Percentiles rank a stretch among this genome's conserved stretches.
Evolutionary conservation across 2,888 invertebrate species (phyloP).

Genomic region (Yponomeuta plumbellus): DNA sequence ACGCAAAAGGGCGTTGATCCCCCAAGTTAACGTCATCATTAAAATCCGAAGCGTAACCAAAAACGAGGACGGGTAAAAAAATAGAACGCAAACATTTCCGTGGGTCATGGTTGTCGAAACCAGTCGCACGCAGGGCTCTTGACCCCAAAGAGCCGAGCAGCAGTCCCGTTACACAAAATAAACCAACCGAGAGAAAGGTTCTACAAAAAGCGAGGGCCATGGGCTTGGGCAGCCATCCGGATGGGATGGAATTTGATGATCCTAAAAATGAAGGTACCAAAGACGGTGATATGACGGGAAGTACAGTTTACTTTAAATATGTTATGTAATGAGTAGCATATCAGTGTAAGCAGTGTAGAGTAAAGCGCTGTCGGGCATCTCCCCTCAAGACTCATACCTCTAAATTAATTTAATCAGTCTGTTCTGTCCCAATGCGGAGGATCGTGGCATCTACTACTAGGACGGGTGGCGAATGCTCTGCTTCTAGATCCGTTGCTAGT

Average conservation of each 20-base stretch:
- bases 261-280: not conserved
- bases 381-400: no score
- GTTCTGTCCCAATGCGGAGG: no score
- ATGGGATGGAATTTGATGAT: not conserved
- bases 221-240: not conserved
- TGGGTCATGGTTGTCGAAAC: slow-evolving; percentile 23
- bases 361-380: no score
- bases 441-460: no score
- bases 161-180: slow-evolving; percentile 16
- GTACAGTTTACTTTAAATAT: no score
- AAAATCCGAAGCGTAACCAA: slow-evolving; percentile 13
- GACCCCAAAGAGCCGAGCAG: slow-evolving; percentile 16
- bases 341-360: no score
- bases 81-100: slow-evolving; percentile 23
- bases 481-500: no score
- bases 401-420: no score
- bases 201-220: not conserved
- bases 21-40: slow-evolving; percentile 7
- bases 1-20: not conserved
- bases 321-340: no score
- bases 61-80: slow-evolving; percentile 15
- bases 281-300: not conserved
- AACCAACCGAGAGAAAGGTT: slow-evolving; percentile 4
- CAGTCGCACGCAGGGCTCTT: slow-evolving; percentile 17
- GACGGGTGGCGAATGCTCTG: no score